These are phyloP conservation scores for Bombus cullumanus DNA, from an alignment of 1,140 invertebrate species.

Conservation along the genomic window DNA sequence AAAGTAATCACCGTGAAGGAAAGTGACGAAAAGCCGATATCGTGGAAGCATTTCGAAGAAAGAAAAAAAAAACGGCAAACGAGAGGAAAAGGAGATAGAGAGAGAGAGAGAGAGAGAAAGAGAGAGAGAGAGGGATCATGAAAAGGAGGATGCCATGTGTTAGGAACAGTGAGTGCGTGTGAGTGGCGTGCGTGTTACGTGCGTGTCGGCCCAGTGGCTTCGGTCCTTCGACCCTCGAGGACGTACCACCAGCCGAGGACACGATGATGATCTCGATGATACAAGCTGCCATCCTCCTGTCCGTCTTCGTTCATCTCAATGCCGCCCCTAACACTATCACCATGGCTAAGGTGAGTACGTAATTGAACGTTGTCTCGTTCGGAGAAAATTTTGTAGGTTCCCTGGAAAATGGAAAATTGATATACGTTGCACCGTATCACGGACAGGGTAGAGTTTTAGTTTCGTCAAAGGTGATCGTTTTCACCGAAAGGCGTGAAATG, in stretches of 20 bases:
- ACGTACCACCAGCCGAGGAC: conserved; percentile 40
- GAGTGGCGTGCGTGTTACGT: conserved; percentile 56
- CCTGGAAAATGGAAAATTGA: background rate
- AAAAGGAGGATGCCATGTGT: conserved; percentile 44
- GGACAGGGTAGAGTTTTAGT: background rate
- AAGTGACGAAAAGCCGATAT: background rate
- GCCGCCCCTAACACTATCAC: conserved; percentile 43
- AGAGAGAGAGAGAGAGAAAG: no score
- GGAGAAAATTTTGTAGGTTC: rapidly evolving
- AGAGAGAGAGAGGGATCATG: conserved; percentile 20
- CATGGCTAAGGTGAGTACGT: conserved; percentile 56
- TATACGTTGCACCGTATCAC: background rate
- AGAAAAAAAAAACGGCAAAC: background rate
- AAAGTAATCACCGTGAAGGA: background rate
- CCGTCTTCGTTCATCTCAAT: conserved; percentile 48
- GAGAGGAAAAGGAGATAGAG: background rate
- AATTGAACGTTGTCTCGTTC: background rate
- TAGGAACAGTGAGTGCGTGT: conserved; percentile 56
- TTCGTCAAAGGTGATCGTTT: background rate
- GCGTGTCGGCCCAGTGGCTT: conserved; percentile 46
- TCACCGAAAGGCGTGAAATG: no score
- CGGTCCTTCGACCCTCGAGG: conserved; percentile 53
- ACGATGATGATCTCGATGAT: conserved; percentile 61
- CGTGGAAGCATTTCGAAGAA: background rate
- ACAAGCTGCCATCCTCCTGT: conserved; percentile 49